Percentiles rank a stretch among this genome's conserved stretches.
Evolutionary conservation across 2,797 vertebrate species (phyloP).

Genomic region (Gallirallus australis): DNA sequence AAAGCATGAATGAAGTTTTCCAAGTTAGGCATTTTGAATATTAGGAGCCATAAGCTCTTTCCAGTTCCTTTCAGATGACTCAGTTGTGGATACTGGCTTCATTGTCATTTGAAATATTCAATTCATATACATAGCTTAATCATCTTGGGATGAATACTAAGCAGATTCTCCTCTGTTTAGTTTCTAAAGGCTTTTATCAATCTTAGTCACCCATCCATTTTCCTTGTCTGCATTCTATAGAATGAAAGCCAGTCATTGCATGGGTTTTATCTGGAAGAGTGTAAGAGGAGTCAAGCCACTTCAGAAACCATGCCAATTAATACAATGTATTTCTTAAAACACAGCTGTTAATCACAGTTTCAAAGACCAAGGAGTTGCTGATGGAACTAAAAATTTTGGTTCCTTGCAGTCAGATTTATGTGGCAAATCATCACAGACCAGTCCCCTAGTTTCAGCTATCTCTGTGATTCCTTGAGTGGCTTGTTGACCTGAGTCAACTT

Average conservation of each 20-base stretch:
- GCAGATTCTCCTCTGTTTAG: neutral
- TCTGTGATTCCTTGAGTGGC: neutral
- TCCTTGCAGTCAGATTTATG: neutral
- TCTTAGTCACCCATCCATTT: neutral
- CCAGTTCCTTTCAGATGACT: neutral
- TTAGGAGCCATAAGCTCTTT: neutral
- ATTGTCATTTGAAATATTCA: neutral
- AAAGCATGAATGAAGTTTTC: neutral
- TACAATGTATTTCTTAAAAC: neutral
- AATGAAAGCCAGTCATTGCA: neutral
- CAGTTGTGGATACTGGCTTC: neutral
- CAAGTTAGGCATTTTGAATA: neutral
- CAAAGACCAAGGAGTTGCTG: neutral
- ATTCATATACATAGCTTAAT: neutral
- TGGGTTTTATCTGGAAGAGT: neutral
- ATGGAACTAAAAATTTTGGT: neutral
- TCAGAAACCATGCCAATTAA: neutral
- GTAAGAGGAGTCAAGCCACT: neutral
- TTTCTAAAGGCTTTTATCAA: neutral
- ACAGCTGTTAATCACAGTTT: neutral
- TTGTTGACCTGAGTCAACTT: neutral
- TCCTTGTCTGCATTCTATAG: neutral
- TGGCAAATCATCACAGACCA: neutral
- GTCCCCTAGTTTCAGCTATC: fast-evolving
- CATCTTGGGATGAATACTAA: neutral